Evolutionary conservation across 2,113 vertebrate genomes (phyloP).

Genomic region (Phainopepla nitens): DNA sequence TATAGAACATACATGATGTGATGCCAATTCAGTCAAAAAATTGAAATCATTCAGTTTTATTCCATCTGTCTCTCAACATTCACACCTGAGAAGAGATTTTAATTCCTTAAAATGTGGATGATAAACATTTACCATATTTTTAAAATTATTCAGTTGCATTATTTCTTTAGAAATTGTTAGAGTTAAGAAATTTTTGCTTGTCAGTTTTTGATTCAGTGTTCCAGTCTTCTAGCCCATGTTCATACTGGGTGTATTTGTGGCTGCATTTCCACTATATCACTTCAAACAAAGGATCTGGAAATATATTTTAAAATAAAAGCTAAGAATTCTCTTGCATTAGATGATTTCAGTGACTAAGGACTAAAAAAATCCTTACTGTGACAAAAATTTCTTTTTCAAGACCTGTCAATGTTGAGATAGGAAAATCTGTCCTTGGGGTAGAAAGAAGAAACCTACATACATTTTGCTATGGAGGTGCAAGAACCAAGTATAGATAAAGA

Average conservation of each 20-base stretch:
- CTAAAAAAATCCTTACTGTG: background rate
- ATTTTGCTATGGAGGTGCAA: background rate
- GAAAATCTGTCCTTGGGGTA: background rate
- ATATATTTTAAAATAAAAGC: background rate
- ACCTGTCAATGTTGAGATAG: background rate
- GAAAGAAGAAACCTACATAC: background rate
- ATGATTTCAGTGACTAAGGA: background rate
- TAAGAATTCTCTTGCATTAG: background rate
- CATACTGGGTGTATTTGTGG: background rate
- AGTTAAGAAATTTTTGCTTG: background rate
- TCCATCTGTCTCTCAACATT: background rate
- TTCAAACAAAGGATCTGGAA: background rate
- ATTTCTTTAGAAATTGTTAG: background rate
- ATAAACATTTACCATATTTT: background rate
- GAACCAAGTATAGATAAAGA: background rate
- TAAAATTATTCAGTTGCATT: fast-evolving
- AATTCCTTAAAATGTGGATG: background rate
- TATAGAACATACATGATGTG: background rate
- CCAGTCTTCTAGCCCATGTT: background rate
- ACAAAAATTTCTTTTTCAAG: background rate
- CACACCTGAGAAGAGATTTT: background rate
- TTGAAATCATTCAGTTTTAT: background rate
- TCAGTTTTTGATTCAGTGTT: background rate
- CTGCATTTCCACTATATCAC: background rate
- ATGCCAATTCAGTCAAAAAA: background rate